Conservation (phyloP, 2,113 vertebrate genomes). For the Etheostoma cragini region DNA sequence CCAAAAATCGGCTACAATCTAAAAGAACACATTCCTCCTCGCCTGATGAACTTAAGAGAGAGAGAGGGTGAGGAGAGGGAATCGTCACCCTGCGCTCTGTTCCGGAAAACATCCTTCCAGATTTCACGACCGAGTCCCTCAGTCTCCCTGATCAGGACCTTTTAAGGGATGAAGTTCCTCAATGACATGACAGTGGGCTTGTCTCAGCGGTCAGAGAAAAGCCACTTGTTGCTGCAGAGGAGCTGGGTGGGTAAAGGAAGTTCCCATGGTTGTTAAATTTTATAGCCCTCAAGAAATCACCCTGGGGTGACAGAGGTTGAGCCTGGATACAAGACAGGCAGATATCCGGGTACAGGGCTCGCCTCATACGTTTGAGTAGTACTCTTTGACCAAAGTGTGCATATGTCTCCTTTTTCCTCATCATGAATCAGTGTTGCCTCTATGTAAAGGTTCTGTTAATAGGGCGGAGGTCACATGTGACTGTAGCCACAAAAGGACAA, state of each 20-base stretch:
- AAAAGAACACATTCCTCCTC: slow-evolving; percentile 55
- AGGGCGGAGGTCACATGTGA: background rate
- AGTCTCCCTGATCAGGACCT: slow-evolving; percentile 39
- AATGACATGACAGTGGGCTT: slow-evolving; percentile 14
- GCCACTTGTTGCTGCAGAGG: slow-evolving; percentile 21
- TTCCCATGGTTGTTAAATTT: slow-evolving; percentile 71
- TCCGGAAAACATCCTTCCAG: slow-evolving; percentile 41
- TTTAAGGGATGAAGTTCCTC: slow-evolving; percentile 52
- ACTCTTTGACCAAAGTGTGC: background rate
- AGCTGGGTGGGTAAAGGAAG: slow-evolving; percentile 53
- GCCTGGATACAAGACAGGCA: slow-evolving; percentile 32
- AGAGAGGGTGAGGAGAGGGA: background rate
- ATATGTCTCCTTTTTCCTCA: background rate
- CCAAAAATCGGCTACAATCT: slow-evolving; percentile 48
- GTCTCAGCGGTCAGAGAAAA: slow-evolving; percentile 47
- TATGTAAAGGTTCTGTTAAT: background rate
- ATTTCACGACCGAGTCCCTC: slow-evolving; percentile 29
- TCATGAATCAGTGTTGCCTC: background rate
- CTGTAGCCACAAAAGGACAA: too few species aligned
- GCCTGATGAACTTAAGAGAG: slow-evolving; percentile 53
- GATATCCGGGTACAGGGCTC: slow-evolving; percentile 27
- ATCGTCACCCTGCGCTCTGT: slow-evolving; percentile 35
- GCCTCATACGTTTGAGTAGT: slow-evolving; percentile 3
- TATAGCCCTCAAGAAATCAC: slow-evolving; percentile 48
- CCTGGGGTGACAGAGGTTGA: slow-evolving; percentile 35